Percentiles rank a stretch among this genome's conserved stretches.
These are phyloP conservation scores for Drosophila borealis DNA, from an alignment of 2,888 invertebrate species.

Conservation along the genomic window DNA sequence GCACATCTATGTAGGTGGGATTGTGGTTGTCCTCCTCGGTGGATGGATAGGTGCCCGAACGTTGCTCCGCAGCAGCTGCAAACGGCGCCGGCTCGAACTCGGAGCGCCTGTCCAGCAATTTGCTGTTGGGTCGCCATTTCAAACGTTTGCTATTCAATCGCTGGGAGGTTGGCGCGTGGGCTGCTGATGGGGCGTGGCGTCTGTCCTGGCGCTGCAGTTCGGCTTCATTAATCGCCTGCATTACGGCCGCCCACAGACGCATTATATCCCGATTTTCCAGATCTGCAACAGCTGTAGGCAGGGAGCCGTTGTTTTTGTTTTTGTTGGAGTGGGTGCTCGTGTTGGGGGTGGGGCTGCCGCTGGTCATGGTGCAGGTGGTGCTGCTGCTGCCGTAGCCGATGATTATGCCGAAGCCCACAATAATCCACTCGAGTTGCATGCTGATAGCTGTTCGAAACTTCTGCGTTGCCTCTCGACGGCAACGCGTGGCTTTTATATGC, in stretches of 20 bases:
- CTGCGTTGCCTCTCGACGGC: constrained; percentile 39
- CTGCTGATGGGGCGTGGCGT: neutral
- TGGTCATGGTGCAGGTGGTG: constrained; percentile 6
- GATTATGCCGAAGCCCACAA: constrained; percentile 19
- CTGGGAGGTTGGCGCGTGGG: neutral
- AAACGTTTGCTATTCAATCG: constrained; percentile 59
- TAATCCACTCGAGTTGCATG: constrained; percentile 51
- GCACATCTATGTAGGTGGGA: constrained; percentile 56
- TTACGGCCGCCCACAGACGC: constrained; percentile 33
- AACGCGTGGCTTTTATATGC: constrained; percentile 49
- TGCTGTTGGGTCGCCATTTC: constrained; percentile 52
- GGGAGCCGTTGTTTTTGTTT: constrained; percentile 2
- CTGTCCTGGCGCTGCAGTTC: constrained; percentile 40
- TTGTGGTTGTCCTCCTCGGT: constrained; percentile 28
- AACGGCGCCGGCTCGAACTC: neutral
- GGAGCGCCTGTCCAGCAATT: constrained; percentile 14
- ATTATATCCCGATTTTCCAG: constrained; percentile 18
- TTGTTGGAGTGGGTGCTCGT: neutral
- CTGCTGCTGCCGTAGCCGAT: constrained; percentile 7
- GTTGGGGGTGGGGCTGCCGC: neutral
- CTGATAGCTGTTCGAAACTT: constrained; percentile 28
- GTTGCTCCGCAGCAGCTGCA: constrained; percentile 5
- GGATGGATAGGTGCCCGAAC: constrained; percentile 3
- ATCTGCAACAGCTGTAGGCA: constrained; percentile 1
- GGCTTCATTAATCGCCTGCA: constrained; percentile 54